Conservation (phyloP, 2,113 vertebrate genomes). For the Oxyruncus cristatus region DNA sequence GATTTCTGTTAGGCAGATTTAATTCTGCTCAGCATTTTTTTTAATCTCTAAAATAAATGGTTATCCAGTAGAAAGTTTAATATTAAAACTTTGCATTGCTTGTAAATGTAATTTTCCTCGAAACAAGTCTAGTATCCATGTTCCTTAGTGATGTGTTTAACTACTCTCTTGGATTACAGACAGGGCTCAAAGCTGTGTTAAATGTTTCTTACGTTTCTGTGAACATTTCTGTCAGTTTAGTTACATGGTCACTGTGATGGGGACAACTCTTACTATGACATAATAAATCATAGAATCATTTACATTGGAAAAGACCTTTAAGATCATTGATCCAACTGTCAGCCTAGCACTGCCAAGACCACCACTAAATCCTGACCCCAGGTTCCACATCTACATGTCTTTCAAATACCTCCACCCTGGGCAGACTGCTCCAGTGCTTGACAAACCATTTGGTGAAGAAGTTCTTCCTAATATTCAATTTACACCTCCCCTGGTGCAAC, state of each 20-base stretch:
- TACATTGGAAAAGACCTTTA: background rate
- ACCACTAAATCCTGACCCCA: background rate
- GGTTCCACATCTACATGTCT: background rate
- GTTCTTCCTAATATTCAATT: background rate
- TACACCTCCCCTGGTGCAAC: background rate
- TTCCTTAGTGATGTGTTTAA: background rate
- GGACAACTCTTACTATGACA: background rate
- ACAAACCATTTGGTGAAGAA: background rate
- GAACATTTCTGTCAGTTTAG: background rate
- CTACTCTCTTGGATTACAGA: background rate
- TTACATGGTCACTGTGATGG: background rate
- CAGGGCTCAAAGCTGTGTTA: background rate
- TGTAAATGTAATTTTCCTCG: background rate
- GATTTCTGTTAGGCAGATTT: background rate
- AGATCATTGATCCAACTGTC: background rate
- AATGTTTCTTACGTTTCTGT: background rate
- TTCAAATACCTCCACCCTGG: background rate
- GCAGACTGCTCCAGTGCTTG: background rate
- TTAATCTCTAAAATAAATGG: background rate
- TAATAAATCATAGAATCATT: background rate
- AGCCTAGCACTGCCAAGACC: background rate
- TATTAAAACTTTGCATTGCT: background rate
- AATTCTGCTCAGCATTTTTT: background rate
- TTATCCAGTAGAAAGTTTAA: background rate
- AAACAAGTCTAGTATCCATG: background rate